Evolutionary conservation across 2,888 invertebrate genomes (phyloP), one percentile per base, ranked within the genome.

Genomic region (Tetheella fluctuosa): DNA sequence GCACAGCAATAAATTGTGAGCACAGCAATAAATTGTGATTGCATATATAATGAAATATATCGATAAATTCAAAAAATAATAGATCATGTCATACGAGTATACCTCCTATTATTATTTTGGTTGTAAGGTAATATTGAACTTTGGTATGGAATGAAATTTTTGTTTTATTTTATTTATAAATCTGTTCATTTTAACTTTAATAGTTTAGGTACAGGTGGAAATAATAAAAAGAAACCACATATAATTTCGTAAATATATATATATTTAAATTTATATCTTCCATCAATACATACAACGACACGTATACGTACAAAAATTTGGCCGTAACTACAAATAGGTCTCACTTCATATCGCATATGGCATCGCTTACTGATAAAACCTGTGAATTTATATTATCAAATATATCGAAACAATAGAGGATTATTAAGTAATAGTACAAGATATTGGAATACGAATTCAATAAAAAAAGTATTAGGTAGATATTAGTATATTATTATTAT

Each of bases 191-290:
- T n/a, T n/a, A n/a, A n/a, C n/a, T n/a, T n/a, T n/a, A n/a, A n/a
- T n/a, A n/a, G n/a, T n/a, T n/a, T n/a, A n/a, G n/a, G n/a, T n/a
- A n/a, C n/a, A n/a, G n/a, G n/a, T n/a, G n/a, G n/a, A n/a, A n/a
- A n/a, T n/a, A n/a, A n/a, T n/a, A 71, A 76, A 79, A 71, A 80
- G 73, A 86, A 85, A 80, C 81, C 73, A 73, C 73, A 67, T 75
- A 63, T 88, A 76, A 88, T 92, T 91, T 92, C 91, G 92, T 93
- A 92, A 93, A 93, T 93, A 93, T 93, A 93, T 93, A 93, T 93
- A 93, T 92, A 90, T 92, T 93, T 92, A 91, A 91, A 88, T 93
- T 91, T 91, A 93, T 91, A 92, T 93, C 93, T 91, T 93, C 93
- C 93, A 93, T 93, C 93, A 92, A 93, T 93, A 93, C 93, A 93